Evolutionary conservation across 2,113 vertebrate genomes (phyloP), one percentile per base, ranked within the genome.

Genomic region (Cariama cristata): DNA sequence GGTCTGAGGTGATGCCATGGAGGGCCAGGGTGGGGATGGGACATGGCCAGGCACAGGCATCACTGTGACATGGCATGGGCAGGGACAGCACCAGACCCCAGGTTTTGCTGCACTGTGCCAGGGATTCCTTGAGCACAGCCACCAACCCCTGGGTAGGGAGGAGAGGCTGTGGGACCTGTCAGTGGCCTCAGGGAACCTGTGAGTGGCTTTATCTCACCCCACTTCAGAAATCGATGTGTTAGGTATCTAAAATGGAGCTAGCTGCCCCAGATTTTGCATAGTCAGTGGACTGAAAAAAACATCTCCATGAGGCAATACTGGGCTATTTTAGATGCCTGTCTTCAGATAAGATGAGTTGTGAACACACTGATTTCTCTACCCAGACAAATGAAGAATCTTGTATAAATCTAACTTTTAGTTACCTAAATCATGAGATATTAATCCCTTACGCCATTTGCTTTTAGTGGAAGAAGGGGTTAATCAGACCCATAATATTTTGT

Each of bases 41-140:
- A 66, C 8, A 47, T 4, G 10, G 15, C 4, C 33, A 45, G 62
- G 33, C 33, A 59, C 5, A n/a, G 33, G 11, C 12, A 28, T 18
- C 2, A 0, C 32, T 47, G 28, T 0, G 0, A 38, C 28, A 24
- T 3, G 8, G 4, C 1, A 1, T 19, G 26, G 27, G 14, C 10
- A 82, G n/a, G 11, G 9, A 75, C 38, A 59, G 47, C 40, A 18
- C 2, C 12, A 1, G 23, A 87, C n/a, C 21, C 8, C 30, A 50
- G 27, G 14, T 55, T 45, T 40, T 74, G 8, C 24, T 84, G 16
- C 20, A n/a, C 13, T 9, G 0, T 42, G 11, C 5, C 33, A 85
- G 33, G 28, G 13, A 15, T 80, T 53, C 10, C 58, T 44, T 56
- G 17, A 80, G 27, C 26, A 64, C 20, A 56, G 26, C 5, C 52